Base-by-base conservation (phyloP, 2,113 vertebrate species). In the Anarrhichthys ocellatus region DNA sequence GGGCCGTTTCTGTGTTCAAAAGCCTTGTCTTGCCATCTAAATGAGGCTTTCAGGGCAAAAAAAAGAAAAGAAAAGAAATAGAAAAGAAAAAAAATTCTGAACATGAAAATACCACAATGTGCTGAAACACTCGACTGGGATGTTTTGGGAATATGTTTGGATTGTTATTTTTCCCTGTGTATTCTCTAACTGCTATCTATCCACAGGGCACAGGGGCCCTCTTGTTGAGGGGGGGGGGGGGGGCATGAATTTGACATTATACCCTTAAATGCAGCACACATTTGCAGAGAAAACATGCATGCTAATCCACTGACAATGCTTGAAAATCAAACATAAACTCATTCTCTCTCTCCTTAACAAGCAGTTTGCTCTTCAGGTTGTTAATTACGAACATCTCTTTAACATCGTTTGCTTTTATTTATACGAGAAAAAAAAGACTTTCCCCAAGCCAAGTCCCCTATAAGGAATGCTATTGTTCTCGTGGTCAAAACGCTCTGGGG, bases 211-310 rank as follows among this genome's bases (percentile, higher is more conserved):
- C 72, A 17, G 46, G 64, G 85, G 79, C 85, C 20, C 91, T 87
- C 87, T 66, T 63, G 86, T 83, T 87, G 77, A 88, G 72, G 20
- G 14, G 2, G 52, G 52, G 9, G 44, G 44, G 46, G 46, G 46
- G 15, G 82, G 88, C 92, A 93, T 93, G 91, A 95, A 95, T 94
- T 94, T 94, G 91, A 93, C 89, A 90, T 94, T 92, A 89, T 88
- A 86, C 89, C 84, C 87, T 88, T 89, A 93, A 94, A 94, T 85
- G 76, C 83, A 67, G 58, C 13, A 72, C 73, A 73, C 77, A 92
- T 92, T 93, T 93, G 81, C 62, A 86, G 82, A 46, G 77, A 90
- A 93, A 93, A 92, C 87, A 88, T 78, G 87, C 87, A 88, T 78
- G 87, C 83, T 89, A 93, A 93, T 91, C 88, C 89, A 86, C 79